Evolutionary conservation across 2,797 vertebrate species (phyloP).

Genomic region (Argya squamiceps): DNA sequence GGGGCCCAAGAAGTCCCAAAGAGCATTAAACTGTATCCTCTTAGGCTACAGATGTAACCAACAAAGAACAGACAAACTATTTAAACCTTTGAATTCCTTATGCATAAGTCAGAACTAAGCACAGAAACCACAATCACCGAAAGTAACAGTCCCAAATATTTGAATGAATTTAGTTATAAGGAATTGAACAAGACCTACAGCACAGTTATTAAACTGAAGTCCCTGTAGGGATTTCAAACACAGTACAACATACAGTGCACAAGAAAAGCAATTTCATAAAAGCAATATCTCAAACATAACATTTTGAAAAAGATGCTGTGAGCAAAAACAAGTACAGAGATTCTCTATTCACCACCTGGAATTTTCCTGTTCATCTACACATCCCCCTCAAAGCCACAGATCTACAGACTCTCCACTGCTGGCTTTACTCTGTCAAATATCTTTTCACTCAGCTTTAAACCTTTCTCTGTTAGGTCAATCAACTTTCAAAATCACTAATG

Average conservation of each 20-base stretch:
- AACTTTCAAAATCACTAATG: background rate
- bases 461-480: background rate
- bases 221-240: conserved; percentile 14
- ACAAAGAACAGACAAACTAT: conserved; percentile 32
- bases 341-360: background rate
- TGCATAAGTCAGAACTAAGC: conserved; percentile 13
- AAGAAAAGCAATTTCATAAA: conserved; percentile 46
- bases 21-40: conserved; percentile 19
- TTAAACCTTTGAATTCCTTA: conserved; percentile 27
- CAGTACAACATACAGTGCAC: background rate
- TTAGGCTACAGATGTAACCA: background rate
- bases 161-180: conserved; percentile 24
- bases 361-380: background rate
- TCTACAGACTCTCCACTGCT: background rate
- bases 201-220: conserved; percentile 2
- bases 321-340: background rate
- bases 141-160: conserved; percentile 38
- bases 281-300: background rate
- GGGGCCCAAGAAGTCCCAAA: background rate
- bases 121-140: background rate
- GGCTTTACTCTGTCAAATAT: background rate
- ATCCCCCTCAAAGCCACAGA: background rate
- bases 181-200: background rate
- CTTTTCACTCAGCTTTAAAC: background rate
- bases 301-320: conserved; percentile 5